Conservation (phyloP, 64 coral and sea anemone species). For the Montipora cactus region DNA sequence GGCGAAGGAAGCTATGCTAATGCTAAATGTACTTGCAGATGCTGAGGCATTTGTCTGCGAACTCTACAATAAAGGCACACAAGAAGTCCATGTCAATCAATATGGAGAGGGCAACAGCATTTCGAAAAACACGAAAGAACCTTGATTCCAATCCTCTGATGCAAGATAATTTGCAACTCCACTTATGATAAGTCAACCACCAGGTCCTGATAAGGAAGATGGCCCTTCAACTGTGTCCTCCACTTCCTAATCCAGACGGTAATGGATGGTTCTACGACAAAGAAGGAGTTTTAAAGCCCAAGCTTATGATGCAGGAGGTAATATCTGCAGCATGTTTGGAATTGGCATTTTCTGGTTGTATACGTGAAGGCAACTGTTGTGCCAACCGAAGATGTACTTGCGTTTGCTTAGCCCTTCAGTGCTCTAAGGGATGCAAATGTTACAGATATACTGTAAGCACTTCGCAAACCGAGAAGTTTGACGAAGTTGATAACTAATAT, state of each 20-base stretch:
- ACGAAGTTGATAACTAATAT: neutral
- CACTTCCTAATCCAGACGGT: constrained; percentile 8
- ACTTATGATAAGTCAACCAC: constrained; percentile 17
- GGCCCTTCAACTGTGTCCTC: constrained; percentile 12
- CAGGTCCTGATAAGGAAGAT: constrained; percentile 55
- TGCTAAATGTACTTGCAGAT: constrained; percentile 14
- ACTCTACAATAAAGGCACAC: constrained; percentile 50
- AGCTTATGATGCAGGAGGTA: constrained; percentile 15
- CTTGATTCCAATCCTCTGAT: constrained; percentile 37
- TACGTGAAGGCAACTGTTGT: constrained; percentile 28
- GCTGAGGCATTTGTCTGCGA: constrained; percentile 69
- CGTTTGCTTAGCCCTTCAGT: constrained; percentile 65
- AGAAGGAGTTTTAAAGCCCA: constrained; percentile 57
- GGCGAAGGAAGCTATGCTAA: constrained; percentile 1
- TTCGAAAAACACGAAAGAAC: constrained; percentile 49
- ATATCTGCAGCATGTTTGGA: constrained; percentile 61
- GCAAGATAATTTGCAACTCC: constrained; percentile 37
- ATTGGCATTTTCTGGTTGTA: constrained; percentile 63
- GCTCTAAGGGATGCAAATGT: constrained; percentile 63
- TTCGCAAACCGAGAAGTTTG: neutral
- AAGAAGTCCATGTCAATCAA: constrained; percentile 41
- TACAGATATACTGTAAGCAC: constrained; percentile 40
- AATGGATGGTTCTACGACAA: constrained; percentile 11
- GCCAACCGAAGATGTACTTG: constrained; percentile 52
- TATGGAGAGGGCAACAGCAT: constrained; percentile 54